phyloP scores from a whole-genome alignment of 2,888 invertebrate genomes.

The Epinotia brunnichana region DNA sequence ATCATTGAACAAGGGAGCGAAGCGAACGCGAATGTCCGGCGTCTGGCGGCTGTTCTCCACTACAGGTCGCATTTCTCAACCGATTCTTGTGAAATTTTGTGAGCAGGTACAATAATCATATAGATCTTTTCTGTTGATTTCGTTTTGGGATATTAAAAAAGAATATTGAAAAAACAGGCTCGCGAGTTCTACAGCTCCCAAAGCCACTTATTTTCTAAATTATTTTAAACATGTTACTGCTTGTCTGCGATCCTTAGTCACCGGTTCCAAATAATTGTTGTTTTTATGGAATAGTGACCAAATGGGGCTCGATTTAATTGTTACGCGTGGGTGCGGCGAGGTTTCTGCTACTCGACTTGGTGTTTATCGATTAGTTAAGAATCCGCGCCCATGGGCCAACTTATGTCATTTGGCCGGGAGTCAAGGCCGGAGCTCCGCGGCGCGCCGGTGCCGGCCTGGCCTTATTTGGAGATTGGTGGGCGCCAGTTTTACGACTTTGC shows the following conservation, averaged over 20 bases:
- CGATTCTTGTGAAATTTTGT: too few relatives aligned
- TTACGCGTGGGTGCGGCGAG: conserved; percentile 72
- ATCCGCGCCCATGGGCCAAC: conserved; percentile 82
- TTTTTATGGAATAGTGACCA: conserved; percentile 70
- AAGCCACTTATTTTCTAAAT: conserved; percentile 10
- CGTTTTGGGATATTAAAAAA: too few relatives aligned
- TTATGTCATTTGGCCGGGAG: conserved; percentile 83
- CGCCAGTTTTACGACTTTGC: conserved; percentile 83
- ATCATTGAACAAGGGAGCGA: too few relatives aligned
- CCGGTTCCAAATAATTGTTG: conserved; percentile 38
- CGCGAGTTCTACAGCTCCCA: too few relatives aligned
- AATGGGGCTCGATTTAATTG: conserved; percentile 70
- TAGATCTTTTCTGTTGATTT: too few relatives aligned
- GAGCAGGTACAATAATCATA: too few relatives aligned
- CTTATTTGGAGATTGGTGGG: conserved; percentile 83
- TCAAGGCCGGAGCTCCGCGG: conserved; percentile 78
- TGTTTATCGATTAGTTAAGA: conserved; percentile 81
- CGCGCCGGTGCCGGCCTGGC: conserved; percentile 76
- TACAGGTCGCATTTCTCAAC: too few relatives aligned
- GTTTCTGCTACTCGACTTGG: conserved; percentile 72
- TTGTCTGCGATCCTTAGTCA: conserved; percentile 23
- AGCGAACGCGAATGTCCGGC: too few relatives aligned
- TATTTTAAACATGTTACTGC: conserved; percentile 11
- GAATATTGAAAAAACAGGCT: too few relatives aligned
- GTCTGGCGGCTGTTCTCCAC: too few relatives aligned